Conservation (phyloP, 1,140 invertebrate species). For the Drosophila lacertosa region DNA sequence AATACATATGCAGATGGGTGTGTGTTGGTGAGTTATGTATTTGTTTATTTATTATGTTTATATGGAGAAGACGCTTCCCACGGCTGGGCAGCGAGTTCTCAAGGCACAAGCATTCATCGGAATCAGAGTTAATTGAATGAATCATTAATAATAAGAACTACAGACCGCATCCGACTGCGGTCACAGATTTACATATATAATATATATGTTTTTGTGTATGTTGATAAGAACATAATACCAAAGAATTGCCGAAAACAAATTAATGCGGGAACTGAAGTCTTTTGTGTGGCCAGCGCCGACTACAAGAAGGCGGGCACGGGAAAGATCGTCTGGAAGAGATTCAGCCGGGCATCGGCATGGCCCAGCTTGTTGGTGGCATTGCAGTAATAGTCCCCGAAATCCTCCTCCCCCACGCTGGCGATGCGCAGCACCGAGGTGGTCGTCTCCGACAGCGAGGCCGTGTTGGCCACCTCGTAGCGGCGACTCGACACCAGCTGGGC, state of each 20-base stretch:
- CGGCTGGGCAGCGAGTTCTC: conserved; percentile 41
- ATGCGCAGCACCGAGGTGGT: conserved; percentile 91
- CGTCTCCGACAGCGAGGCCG: conserved; percentile 91
- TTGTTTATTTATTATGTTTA: conserved; percentile 53
- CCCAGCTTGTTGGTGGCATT: conserved; percentile 92
- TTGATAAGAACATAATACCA: conserved; percentile 16
- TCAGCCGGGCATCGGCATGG: conserved; percentile 87
- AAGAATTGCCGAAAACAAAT: conserved; percentile 70
- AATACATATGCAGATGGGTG: neutral
- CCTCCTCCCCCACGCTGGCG: conserved; percentile 90
- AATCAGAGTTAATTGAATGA: conserved; percentile 80
- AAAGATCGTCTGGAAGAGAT: conserved; percentile 86
- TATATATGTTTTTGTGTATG: neutral
- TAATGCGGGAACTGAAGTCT: conserved; percentile 62
- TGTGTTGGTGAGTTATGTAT: conserved; percentile 25
- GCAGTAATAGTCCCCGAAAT: conserved; percentile 91
- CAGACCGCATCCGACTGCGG: conserved; percentile 57
- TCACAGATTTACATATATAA: conserved; percentile 21
- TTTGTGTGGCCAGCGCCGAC: conserved; percentile 30
- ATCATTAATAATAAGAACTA: conserved; percentile 73
- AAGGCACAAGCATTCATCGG: conserved; percentile 68
- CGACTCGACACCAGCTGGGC: conserved; percentile 89
- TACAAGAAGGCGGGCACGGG: conserved; percentile 66
- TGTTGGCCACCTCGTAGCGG: conserved; percentile 90
- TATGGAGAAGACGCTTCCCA: conserved; percentile 38